Evolutionary conservation across 2,888 invertebrate genomes (phyloP).

Genomic region (Liodrosophila aerea): DNA sequence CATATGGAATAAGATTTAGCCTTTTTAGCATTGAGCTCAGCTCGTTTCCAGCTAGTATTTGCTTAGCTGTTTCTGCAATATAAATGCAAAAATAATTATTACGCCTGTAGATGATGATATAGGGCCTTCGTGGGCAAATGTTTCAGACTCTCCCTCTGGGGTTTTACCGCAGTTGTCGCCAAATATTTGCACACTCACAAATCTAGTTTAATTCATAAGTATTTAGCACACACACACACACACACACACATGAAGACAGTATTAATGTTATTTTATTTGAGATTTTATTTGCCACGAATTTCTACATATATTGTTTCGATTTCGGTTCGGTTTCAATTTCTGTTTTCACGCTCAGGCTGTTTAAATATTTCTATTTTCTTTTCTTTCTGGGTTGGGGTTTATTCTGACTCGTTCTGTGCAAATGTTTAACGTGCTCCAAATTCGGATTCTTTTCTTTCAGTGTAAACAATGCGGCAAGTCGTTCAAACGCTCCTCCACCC

Average conservation of each 20-base stretch:
- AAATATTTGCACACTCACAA: constrained; percentile 73
- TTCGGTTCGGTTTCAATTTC: constrained; percentile 17
- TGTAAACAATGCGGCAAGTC: constrained; percentile 99
- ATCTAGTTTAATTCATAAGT: constrained; percentile 75
- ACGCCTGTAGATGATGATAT: constrained; percentile 1
- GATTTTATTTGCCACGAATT: constrained; percentile 58
- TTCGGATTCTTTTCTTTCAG: constrained; percentile 64
- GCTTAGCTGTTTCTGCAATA: constrained; percentile 61
- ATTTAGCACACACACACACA: constrained; percentile 55
- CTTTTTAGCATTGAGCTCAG: constrained; percentile 62
- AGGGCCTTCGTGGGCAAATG: constrained; percentile 9
- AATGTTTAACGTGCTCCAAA: constrained; percentile 35
- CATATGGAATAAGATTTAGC: constrained; percentile 68
- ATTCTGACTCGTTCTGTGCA: constrained; percentile 31
- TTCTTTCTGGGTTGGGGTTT: constrained; percentile 9
- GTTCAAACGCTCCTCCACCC: constrained; percentile 97
- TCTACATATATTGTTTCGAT: constrained; percentile 9
- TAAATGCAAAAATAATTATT: constrained; percentile 31
- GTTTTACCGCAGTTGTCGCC: constrained; percentile 51
- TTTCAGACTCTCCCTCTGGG: constrained; percentile 23
- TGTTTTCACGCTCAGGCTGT: constrained; percentile 56
- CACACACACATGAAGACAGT: no score
- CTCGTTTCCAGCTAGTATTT: constrained; percentile 36
- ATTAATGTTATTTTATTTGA: constrained; percentile 46
- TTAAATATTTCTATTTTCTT: constrained; percentile 32